Evolutionary conservation across 2,888 invertebrate genomes (phyloP), one percentile per base, ranked within the genome.

Genomic region (Drosophila stalkeri): DNA sequence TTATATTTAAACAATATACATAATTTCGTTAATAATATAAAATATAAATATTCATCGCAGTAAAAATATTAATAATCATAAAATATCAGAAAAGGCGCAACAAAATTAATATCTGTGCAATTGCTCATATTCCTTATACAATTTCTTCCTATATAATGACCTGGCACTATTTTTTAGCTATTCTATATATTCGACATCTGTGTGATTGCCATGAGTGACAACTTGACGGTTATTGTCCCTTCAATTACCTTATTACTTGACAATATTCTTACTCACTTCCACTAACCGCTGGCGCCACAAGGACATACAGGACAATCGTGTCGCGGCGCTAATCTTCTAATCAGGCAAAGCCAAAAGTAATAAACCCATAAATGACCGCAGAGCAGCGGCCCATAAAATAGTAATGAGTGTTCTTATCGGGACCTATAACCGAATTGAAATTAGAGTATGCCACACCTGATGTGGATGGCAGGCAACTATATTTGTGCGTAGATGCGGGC

Each of bases 331-430:
- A 66, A 73, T 69, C 49, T 64, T 9, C 52, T 73, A 69, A 77
- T 66, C 73, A 43, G 59, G n/a, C 51, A 18, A 27, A 44, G 51
- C 56, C 56, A 54, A 66, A 64, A 35, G 73, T 66, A 62, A 77
- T 69, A 57, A 77, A 54, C 52, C 62, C 37, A 44, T 47, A 46
- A 39, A 39, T 51, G 39, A 31, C 20, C 44, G 35, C 35, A 46
- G 62, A 9, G 23, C 16, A 33, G 3, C 62, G 55, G n/a, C 14
- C 31, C 63, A 55, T 77, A 61, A 69, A 73, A 77, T 73, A 37
- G 59, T 74, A 70, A 77, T 70, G 39, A 35, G 46, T n/a, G 43
- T 66, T 61, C 77, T 69, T 77, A 66, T 77, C 69, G 56, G 55
- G 7, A n/a, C 27, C 18, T n/a, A 4, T 11, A 55, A 20, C 18